These are phyloP conservation scores for Prorops nasuta DNA, from an alignment of 1,140 invertebrate species.

Conservation along the genomic window DNA sequence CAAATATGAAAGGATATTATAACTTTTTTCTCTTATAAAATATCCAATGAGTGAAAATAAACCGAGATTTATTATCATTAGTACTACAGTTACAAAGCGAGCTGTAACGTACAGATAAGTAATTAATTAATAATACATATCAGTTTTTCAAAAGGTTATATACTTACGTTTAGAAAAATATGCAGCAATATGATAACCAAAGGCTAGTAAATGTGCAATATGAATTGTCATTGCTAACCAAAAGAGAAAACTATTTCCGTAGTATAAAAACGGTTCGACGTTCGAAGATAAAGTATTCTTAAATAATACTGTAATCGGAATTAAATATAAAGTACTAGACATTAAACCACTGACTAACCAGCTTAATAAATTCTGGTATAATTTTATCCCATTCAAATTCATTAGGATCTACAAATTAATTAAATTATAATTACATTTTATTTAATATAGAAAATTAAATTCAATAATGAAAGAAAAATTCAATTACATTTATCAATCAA, in stretches of 20 bases:
- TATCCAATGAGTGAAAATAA: slow-evolving; percentile 11
- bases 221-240: slow-evolving; percentile 46
- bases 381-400: slow-evolving; percentile 50
- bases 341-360: slow-evolving; percentile 45
- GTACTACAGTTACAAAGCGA: slow-evolving; percentile 8
- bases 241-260: slow-evolving; percentile 48
- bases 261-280: slow-evolving; percentile 42
- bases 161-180: slow-evolving; percentile 46
- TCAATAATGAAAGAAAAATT: too few relatives aligned
- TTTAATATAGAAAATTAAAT: neutral
- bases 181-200: slow-evolving; percentile 48
- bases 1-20: slow-evolving; percentile 19
- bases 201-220: slow-evolving; percentile 39
- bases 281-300: slow-evolving; percentile 38
- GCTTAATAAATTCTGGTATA: slow-evolving; percentile 44
- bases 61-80: slow-evolving; percentile 17
- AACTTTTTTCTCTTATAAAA: slow-evolving; percentile 3
- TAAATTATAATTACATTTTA: slow-evolving; percentile 10
- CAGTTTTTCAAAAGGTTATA: neutral
- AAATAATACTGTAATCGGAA: slow-evolving; percentile 41
- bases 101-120: slow-evolving; percentile 16
- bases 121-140: slow-evolving; percentile 1
- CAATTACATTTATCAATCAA: neutral
- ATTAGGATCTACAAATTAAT: slow-evolving; percentile 42
- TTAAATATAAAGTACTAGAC: slow-evolving; percentile 40